Conservation (phyloP, 1,140 invertebrate species). For the Whitmania pigra region DNA sequence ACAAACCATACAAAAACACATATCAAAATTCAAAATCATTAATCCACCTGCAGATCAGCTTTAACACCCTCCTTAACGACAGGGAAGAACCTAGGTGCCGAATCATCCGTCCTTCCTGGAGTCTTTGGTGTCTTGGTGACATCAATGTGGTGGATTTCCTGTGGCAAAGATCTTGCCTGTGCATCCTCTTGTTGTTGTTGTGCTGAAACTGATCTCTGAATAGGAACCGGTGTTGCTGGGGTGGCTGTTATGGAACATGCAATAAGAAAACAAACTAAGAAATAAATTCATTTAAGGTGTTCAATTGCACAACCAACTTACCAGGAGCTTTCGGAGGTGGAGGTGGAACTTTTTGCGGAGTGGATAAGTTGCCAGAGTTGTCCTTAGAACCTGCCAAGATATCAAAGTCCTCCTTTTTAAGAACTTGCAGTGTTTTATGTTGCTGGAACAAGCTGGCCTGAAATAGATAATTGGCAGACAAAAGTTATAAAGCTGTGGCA, state of each 20-base stretch:
- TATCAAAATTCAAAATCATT: background rate
- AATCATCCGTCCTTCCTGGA: constrained; percentile 33
- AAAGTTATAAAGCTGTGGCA: background rate
- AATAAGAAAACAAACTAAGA: background rate
- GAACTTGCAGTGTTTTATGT: constrained; percentile 6
- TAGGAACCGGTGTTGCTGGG: background rate
- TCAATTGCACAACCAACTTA: background rate
- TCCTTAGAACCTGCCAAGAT: background rate
- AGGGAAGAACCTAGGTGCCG: constrained; percentile 72
- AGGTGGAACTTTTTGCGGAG: background rate
- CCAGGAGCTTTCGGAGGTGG: background rate
- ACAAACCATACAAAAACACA: background rate
- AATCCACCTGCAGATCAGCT: constrained; percentile 38
- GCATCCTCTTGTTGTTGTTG: constrained; percentile 21
- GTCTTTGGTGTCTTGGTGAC: constrained; percentile 33
- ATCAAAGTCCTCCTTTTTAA: constrained; percentile 11
- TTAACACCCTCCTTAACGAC: constrained; percentile 59
- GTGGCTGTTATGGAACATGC: background rate
- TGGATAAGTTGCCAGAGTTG: background rate
- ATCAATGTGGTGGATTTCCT: constrained; percentile 30
- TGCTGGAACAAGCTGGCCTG: constrained; percentile 14
- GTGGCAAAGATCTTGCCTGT: constrained; percentile 36
- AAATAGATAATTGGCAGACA: background rate
- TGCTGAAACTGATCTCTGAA: background rate
- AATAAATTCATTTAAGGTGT: background rate